Conservation (phyloP, 2,113 vertebrate genomes). For the Corythoichthys haematopterus region DNA sequence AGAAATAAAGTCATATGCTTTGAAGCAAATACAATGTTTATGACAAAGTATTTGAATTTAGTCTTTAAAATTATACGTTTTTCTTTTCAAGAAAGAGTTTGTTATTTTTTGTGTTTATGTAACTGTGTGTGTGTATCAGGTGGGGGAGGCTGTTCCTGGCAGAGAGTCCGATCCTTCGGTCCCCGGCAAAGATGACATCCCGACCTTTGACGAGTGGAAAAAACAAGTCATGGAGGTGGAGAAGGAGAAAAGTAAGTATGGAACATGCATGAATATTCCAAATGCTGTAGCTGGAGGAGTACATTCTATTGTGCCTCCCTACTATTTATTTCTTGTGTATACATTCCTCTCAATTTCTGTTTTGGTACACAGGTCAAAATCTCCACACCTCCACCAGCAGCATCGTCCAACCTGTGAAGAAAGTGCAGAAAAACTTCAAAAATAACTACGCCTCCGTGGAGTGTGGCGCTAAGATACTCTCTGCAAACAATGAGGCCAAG, state of each 20-base stretch:
- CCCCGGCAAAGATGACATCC: slow-evolving; percentile 91
- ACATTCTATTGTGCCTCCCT: background rate
- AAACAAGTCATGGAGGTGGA: slow-evolving; percentile 99
- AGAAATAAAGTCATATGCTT: no score
- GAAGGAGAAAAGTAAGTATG: slow-evolving; percentile 89
- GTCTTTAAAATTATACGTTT: no score
- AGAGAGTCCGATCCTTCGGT: slow-evolving; percentile 81
- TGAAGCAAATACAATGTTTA: no score
- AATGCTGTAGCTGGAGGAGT: background rate
- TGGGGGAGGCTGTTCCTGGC: slow-evolving; percentile 60
- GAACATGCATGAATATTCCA: background rate
- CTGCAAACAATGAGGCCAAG: slow-evolving; percentile 96
- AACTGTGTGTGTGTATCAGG: slow-evolving; percentile 38
- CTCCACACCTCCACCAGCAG: slow-evolving; percentile 83
- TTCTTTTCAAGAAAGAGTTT: background rate
- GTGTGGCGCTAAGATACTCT: slow-evolving; percentile 96
- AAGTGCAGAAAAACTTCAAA: slow-evolving; percentile 95
- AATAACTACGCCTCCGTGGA: slow-evolving; percentile 98
- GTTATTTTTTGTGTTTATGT: background rate
- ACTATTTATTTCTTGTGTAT: background rate
- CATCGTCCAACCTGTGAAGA: slow-evolving; percentile 83
- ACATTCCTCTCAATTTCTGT: background rate
- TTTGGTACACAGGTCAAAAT: slow-evolving; percentile 75
- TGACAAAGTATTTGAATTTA: no score
- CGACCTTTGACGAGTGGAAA: slow-evolving; percentile 98